Conservation (phyloP, 2,888 invertebrate genomes). For the Agrochola litura region DNA sequence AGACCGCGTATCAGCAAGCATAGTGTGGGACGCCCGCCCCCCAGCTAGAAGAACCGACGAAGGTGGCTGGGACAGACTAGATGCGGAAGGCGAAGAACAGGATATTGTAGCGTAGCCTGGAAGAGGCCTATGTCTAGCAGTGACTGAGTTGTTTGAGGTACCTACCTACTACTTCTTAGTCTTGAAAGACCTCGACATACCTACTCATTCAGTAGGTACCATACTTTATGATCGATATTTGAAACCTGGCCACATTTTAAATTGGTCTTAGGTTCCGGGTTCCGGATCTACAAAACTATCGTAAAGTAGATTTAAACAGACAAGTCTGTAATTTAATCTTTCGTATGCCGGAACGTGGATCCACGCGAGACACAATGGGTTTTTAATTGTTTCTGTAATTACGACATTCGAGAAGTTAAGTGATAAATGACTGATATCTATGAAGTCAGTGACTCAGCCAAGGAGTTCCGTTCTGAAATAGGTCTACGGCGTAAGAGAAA, state of each 20-base stretch:
- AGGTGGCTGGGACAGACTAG: neutral
- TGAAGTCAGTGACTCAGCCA: constrained; percentile 30
- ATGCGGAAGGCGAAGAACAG: neutral
- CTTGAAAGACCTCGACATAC: neutral
- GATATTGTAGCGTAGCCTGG: neutral
- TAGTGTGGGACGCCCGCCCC: neutral
- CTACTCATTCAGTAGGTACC: neutral
- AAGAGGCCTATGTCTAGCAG: neutral
- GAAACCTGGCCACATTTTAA: constrained; percentile 20
- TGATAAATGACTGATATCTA: constrained; percentile 29
- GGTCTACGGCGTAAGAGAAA: constrained; percentile 46
- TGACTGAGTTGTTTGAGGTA: neutral
- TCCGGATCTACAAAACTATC: constrained; percentile 35
- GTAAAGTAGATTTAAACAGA: constrained; percentile 19
- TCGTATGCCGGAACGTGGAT: too few species aligned
- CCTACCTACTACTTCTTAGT: neutral
- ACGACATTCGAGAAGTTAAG: too few species aligned
- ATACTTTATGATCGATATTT: constrained; percentile 13
- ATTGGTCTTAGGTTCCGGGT: constrained; percentile 32
- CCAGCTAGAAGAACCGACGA: neutral
- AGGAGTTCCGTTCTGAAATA: constrained; percentile 58
- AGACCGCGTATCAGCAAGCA: neutral
- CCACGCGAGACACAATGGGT: too few species aligned
- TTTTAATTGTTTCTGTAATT: too few species aligned
- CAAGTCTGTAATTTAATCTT: constrained; percentile 33